These are phyloP conservation scores for Argyresthia goedartella DNA, from an alignment of 2,888 invertebrate species.

Conservation along the genomic window DNA sequence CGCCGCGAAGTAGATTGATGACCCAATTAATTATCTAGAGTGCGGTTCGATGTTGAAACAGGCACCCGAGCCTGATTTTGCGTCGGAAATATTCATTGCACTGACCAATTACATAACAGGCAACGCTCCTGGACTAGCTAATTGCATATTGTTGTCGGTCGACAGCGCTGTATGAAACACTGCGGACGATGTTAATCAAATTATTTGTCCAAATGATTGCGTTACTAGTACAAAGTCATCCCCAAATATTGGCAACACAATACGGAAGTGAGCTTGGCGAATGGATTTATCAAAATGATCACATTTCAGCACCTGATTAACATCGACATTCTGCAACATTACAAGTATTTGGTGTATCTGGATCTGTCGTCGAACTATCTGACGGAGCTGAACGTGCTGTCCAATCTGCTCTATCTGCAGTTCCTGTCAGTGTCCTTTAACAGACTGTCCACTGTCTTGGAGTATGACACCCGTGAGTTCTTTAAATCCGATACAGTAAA, in stretches of 20 bases:
- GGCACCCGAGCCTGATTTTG: background rate
- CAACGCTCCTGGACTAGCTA: background rate
- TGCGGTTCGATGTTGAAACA: no score
- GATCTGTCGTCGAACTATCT: conserved; percentile 72
- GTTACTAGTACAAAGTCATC: no score
- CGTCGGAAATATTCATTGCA: no score
- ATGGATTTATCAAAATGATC: background rate
- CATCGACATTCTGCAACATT: conserved; percentile 61
- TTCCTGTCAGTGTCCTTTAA: conserved; percentile 70
- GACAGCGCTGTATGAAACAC: background rate
- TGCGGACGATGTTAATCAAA: background rate
- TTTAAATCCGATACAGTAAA: no score
- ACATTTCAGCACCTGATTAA: conserved; percentile 42
- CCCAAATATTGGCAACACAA: no score
- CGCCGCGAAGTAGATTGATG: no score
- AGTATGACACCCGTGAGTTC: conserved; percentile 63
- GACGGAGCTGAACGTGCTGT: conserved; percentile 58
- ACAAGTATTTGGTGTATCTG: conserved; percentile 72
- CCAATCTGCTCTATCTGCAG: conserved; percentile 67
- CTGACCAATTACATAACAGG: background rate
- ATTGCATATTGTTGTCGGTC: background rate
- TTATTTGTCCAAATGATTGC: no score
- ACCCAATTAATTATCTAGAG: no score
- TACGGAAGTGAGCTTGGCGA: background rate
- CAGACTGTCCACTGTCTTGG: conserved; percentile 54